Percentiles rank a stretch among this genome's conserved stretches.
These are phyloP conservation scores for Papilio elwesi DNA, from an alignment of 2,888 invertebrate species.

Conservation along the genomic window DNA sequence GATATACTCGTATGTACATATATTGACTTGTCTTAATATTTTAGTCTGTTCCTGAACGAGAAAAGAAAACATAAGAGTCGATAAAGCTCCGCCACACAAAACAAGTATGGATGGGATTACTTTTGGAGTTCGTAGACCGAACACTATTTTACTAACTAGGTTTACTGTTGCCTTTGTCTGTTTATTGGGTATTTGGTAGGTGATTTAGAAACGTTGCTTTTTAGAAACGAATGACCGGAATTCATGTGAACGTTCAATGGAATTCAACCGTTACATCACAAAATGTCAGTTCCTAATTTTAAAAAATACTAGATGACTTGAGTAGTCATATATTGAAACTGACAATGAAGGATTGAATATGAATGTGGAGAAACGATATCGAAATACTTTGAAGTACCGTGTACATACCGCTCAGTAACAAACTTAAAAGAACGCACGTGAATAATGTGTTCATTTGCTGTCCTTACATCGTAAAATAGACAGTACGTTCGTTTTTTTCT, in stretches of 20 bases:
- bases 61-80: neutral
- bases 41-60: neutral
- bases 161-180: conserved; percentile 32
- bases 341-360: neutral
- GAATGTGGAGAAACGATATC: no score
- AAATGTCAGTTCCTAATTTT: conserved; percentile 17
- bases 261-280: neutral
- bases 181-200: conserved; percentile 32
- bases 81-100: conserved; percentile 17
- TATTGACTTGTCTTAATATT: neutral
- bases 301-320: neutral
- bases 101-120: conserved; percentile 9
- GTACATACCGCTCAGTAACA: no score
- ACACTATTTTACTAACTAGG: conserved; percentile 27
- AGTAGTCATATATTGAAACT: neutral
- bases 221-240: conserved; percentile 24
- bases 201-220: conserved; percentile 19
- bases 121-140: neutral
- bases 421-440: no score
- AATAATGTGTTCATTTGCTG: no score
- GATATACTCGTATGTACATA: neutral
- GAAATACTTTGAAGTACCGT: no score
- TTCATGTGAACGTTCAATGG: neutral
- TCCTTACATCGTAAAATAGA: neutral
- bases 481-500: neutral